Conservation (phyloP, 2,797 vertebrate species). For the Smutsia gigantea region DNA sequence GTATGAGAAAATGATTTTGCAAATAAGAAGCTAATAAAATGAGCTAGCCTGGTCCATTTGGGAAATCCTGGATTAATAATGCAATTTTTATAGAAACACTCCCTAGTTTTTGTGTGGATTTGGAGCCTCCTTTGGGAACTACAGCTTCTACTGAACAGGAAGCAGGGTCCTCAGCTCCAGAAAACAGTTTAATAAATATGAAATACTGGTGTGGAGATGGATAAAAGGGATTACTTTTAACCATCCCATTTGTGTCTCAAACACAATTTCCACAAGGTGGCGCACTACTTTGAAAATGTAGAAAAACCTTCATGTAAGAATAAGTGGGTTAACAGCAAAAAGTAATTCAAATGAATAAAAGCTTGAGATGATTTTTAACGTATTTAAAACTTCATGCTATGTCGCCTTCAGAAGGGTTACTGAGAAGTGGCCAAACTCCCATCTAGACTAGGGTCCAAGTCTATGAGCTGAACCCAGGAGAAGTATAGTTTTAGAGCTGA, state of each 20-base stretch:
- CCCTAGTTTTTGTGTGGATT: neutral
- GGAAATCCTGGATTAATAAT: neutral
- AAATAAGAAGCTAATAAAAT: neutral
- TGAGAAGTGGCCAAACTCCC: neutral
- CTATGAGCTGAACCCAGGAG: neutral
- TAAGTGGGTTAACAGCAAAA: neutral
- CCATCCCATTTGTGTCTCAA: neutral
- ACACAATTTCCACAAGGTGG: neutral
- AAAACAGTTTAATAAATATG: neutral
- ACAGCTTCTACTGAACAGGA: neutral
- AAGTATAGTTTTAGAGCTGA: neutral
- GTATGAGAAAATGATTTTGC: neutral
- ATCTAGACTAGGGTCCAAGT: neutral
- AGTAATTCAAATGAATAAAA: neutral
- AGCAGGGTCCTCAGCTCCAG: neutral
- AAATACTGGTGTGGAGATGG: neutral
- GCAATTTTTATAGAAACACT: neutral
- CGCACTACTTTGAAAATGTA: neutral
- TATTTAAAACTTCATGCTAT: neutral
- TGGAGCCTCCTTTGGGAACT: neutral
- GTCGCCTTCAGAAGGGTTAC: neutral
- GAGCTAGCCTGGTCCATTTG: neutral
- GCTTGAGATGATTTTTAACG: neutral
- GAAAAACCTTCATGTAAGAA: neutral
- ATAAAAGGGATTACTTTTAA: neutral